These are phyloP conservation scores for Plestiodon gilberti DNA, from an alignment of 2,113 vertebrate species.

Conservation along the genomic window DNA sequence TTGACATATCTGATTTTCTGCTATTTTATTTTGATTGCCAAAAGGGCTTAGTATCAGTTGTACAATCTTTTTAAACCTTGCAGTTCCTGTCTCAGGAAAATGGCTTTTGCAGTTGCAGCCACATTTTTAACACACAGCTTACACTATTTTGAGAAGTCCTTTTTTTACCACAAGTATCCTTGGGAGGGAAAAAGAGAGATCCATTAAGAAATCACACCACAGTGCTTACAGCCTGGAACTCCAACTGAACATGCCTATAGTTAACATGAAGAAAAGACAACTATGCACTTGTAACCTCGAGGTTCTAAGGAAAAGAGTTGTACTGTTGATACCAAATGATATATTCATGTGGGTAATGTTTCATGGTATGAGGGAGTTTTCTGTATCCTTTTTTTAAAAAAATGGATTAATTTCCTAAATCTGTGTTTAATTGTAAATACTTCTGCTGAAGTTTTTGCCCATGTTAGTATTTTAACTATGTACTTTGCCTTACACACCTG, in stretches of 20 bases:
- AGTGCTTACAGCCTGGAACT: constrained; percentile 68
- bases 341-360: constrained; percentile 69
- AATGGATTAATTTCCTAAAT: constrained; percentile 70
- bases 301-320: constrained; percentile 72
- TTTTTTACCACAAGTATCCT: constrained; percentile 66
- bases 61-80: constrained; percentile 75
- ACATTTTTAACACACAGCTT: constrained; percentile 68
- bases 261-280: constrained; percentile 66
- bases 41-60: constrained; percentile 78
- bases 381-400: constrained; percentile 70
- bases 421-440: constrained; percentile 76
- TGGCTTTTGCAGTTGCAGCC: constrained; percentile 73
- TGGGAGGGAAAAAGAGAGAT: constrained; percentile 62
- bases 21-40: constrained; percentile 70
- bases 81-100: constrained; percentile 82
- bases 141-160: constrained; percentile 48
- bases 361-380: constrained; percentile 71
- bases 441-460: constrained; percentile 73
- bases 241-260: constrained; percentile 63
- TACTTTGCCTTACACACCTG: constrained; percentile 78
- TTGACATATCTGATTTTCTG: constrained; percentile 52
- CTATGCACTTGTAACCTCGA: constrained; percentile 80
- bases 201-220: constrained; percentile 64
- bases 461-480: constrained; percentile 74
- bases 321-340: constrained; percentile 72